phyloP scores from a whole-genome alignment of 2,888 invertebrate genomes.

The Microctonus hyperodae region DNA sequence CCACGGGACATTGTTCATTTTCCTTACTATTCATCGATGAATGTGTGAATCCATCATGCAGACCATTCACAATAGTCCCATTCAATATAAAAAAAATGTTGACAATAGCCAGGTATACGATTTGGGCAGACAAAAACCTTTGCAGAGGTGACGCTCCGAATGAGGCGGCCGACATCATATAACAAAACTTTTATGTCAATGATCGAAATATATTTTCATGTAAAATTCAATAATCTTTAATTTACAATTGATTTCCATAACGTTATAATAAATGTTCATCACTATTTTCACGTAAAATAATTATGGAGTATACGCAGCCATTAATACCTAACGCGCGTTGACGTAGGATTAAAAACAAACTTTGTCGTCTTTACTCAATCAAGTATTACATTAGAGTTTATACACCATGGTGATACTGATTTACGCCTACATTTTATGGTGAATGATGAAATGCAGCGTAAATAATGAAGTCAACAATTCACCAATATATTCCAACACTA shows the following conservation, averaged over 20 bases:
- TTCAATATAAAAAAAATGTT: conserved; percentile 6
- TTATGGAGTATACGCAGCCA: conserved; percentile 7
- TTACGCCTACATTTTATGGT: background rate
- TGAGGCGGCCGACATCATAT: conserved; percentile 31
- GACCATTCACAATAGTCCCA: conserved; percentile 8
- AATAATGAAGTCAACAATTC: background rate
- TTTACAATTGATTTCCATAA: conserved; percentile 20
- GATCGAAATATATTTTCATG: conserved; percentile 8
- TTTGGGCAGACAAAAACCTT: conserved; percentile 14
- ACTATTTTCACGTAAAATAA: background rate
- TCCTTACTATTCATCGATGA: conserved; percentile 31
- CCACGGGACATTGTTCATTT: conserved; percentile 53
- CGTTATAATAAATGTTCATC: background rate
- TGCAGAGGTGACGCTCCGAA: conserved; percentile 17
- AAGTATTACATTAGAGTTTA: background rate
- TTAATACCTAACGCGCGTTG: conserved; percentile 33
- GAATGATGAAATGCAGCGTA: background rate
- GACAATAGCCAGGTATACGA: conserved; percentile 16
- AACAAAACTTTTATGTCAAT: conserved; percentile 15
- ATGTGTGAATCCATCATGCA: conserved; percentile 11
- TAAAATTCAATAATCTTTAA: conserved; percentile 29
- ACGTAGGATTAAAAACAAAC: conserved; percentile 53
- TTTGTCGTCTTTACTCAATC: conserved; percentile 29
- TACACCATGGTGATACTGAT: conserved; percentile 7
- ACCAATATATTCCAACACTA: background rate